phyloP scores from a whole-genome alignment of 1,140 invertebrate genomes.

The Sycophaga agraensis region DNA sequence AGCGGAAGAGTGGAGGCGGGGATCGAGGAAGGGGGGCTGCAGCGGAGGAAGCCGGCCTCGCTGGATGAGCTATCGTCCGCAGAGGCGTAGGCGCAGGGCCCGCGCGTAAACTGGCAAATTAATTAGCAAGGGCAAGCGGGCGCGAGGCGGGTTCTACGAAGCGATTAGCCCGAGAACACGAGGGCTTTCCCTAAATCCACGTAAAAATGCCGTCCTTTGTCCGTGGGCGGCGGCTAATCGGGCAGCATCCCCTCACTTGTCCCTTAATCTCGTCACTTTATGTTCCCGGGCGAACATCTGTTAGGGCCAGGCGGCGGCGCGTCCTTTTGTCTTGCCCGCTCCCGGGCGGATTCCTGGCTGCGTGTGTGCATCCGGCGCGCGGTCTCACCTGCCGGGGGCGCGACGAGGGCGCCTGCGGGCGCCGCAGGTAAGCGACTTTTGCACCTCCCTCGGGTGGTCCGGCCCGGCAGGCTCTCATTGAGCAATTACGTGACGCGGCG shows the following conservation, averaged over 20 bases:
- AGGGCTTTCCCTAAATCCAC: constrained; percentile 5
- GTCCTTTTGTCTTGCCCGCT: constrained; percentile 13
- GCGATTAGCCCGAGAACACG: not conserved
- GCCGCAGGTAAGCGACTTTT: too few relatives aligned
- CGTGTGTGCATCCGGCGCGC: too few relatives aligned
- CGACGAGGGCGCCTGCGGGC: too few relatives aligned
- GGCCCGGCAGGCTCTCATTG: not conserved
- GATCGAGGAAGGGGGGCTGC: too few relatives aligned
- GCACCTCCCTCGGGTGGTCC: too few relatives aligned
- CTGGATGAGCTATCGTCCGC: not conserved
- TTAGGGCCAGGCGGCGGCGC: constrained; percentile 1
- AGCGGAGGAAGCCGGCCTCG: too few relatives aligned
- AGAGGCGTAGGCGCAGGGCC: not conserved
- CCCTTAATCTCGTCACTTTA: constrained; percentile 24
- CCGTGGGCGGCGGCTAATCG: not conserved
- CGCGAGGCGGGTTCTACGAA: too few relatives aligned
- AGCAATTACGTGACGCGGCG: constrained; percentile 14
- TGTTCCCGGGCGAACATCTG: constrained; percentile 15
- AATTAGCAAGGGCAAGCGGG: not conserved
- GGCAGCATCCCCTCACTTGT: not conserved
- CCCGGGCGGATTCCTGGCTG: not conserved
- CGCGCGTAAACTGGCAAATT: constrained; percentile 12
- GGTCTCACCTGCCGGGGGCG: too few relatives aligned
- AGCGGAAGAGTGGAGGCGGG: too few relatives aligned
- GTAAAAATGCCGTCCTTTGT: constrained; percentile 18